Evolutionary conservation across 2,888 invertebrate genomes (phyloP), one percentile per base, ranked within the genome.

Genomic region (Dasypolia templi): DNA sequence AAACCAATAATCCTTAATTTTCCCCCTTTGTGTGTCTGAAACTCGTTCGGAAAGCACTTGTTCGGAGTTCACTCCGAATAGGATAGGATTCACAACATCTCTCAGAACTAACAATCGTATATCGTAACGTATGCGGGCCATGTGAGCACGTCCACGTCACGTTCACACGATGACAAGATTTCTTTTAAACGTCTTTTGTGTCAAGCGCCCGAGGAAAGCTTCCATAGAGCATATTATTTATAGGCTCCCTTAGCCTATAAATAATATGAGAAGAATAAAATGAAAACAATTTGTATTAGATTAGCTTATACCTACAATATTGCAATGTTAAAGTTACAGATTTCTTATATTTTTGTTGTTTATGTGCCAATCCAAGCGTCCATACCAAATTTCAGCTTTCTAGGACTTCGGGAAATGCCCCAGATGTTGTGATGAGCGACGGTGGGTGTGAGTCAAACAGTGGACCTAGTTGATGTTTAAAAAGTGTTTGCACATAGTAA

Each of bases 101-200:
- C 12, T 73, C 3, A 51, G 29, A 32, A 44, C 7, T n/a, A n/a
- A 51, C n/a, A 19, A 32, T 70, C 32, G n/a, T 22, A 51, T 42
- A 29, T 35, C 29, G 29, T 17, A 29, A 9, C 3, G 14, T 26
- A 29, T n/a, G n/a, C n/a, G n/a, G n/a, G n/a, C n/a, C n/a, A n/a
- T n/a, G 42, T 14, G 14, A 49, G 26, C 12, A 56, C 32, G 22
- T 39, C 19, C n/a, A 32, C 49, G 51, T 17, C 58, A 29, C 51
- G 26, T 29, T 22, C 39, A 19, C 26, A n/a, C 56, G 4, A 26
- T 77, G 77, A 42, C 66, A 77, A 66, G 22, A 12, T 3, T 22
- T 35, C 6, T 62, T 44, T n/a, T 39, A 35, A 65, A 77, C 70
- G 53, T 61, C 49, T 49, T 67, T 55, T 56, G 63, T 42, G 22